A percentile compares a stretch with the other conserved stretches of the same genome.
phyloP scores from a whole-genome alignment of 2,113 vertebrate species.

The Heterotilapia buettikoferi region DNA sequence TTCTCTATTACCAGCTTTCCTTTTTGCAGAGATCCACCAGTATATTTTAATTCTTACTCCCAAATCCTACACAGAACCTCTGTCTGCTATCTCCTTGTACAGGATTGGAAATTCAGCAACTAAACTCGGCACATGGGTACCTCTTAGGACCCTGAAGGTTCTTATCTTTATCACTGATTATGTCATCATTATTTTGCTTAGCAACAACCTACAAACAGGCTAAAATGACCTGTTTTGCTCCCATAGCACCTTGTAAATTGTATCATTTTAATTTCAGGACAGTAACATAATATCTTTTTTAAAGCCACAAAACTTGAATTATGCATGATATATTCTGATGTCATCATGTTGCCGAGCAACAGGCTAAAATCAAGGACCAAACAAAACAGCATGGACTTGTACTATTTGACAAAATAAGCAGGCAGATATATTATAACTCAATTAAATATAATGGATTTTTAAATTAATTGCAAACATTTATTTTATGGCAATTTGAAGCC shows the following conservation, averaged over 20 bases:
- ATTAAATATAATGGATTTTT: neutral
- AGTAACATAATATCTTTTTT: neutral
- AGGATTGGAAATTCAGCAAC: neutral
- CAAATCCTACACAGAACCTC: neutral
- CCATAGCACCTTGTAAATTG: neutral
- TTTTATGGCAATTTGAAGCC: neutral
- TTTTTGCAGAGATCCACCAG: neutral
- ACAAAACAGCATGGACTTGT: neutral
- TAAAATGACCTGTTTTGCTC: neutral
- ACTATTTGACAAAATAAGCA: neutral
- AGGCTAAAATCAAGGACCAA: neutral
- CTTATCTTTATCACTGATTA: neutral
- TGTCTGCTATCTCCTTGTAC: neutral
- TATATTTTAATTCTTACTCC: neutral
- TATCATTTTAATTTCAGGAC: neutral
- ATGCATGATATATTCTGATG: neutral
- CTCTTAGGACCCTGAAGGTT: neutral
- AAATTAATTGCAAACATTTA: neutral
- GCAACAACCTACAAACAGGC: neutral
- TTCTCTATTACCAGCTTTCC: neutral
- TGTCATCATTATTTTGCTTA: neutral
- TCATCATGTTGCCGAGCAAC: neutral
- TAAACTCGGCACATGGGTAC: neutral
- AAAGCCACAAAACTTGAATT: neutral
- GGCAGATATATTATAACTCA: neutral